Base-by-base conservation (phyloP, 2,113 vertebrate genomes). In the Scalopus aquaticus region DNA sequence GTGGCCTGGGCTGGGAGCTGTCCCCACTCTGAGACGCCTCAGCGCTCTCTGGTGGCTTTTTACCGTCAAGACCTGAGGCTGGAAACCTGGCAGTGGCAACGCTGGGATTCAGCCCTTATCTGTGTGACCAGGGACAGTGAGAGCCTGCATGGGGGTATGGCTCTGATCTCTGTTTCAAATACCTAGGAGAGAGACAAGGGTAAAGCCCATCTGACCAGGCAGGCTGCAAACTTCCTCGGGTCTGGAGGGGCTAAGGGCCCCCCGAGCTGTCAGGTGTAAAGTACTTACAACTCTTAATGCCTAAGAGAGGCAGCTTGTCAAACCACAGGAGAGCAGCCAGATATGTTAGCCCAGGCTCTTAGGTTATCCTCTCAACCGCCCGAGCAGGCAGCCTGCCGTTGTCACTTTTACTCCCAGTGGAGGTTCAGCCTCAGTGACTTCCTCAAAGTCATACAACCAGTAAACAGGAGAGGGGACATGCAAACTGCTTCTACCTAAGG, bases 241-340 rank as follows among this genome's bases (percentile, higher is more conserved):
- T n/a, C 65, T 54, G 6, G 19, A 35, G 9, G 54, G 54, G 8
- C 20, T 20, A 56, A 62, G 30, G 46, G 3, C 4, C 35, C 49
- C 56, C n/a, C 2, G 20, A 35, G 16, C 35, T 35, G 20, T 12
- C 20, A 30, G 0, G 0, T 19, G 39, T 5, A 10, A 17, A 51
- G 15, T 32, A 1, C 67, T 58, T 26, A 4, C 0, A 0, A 19
- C 9, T 1, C 49, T 10, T 0, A 6, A 64, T 9, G 24, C 54
- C 44, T 42, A 13, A 42, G n/a, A 1, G 42, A 51, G 5, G 46
- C 35, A 37, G 74, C 65, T 26, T 44, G 28, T 42, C 83, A 19
- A 9, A 3, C 32, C 20, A 26, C 72, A 84, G 22, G 20, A 67
- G 3, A 35, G 73, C 32, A 44, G 56, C 30, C 69, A 69, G 42